Evolutionary conservation across 2,113 vertebrate genomes (phyloP), one percentile per base, ranked within the genome.

Genomic region (Neogobius melanostomus): DNA sequence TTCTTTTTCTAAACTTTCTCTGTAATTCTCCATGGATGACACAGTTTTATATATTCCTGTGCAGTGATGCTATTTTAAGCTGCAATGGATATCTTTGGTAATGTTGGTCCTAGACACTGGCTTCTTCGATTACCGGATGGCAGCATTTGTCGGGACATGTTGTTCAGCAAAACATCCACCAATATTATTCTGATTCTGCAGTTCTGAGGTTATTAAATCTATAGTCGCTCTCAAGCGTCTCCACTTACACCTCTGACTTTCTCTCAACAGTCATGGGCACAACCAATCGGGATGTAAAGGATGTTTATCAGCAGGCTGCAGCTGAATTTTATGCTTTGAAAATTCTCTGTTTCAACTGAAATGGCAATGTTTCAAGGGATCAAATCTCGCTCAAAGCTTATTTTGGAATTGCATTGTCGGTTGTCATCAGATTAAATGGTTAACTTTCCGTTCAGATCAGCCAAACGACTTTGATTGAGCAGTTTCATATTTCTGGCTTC

Each of bases 391-490:
- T 65, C 69, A 48, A 46, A 82, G 83, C 77, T 62, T 36, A 0
- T 75, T 82, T 90, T 84, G 85, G 85, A 90, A 91, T 85, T 74
- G 83, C 80, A 82, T 81, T 92, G 88, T 68, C 77, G 64, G 79
- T 77, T 80, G 73, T 81, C 70, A 3, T 76, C 73, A 81, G 87
- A 91, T 89, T 85, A 88, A 89, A 87, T 67, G 72, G 84, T 89
- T 89, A 85, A 85, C 89, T 74, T 85, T 82, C 72, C 44, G 62
- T 17, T 63, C 54, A 61, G 63, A 59, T 82, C 72, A 61, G 16
- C 51, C 70, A 63, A 79, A 62, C 45, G 73, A 36, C 62, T 82
- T 59, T n/a, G 67, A 81, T 66, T 44, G 74, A 74, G 68, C 75
- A 53, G 47, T 17, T 65, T 74, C 61, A 64, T 79, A 45, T 65